phyloP scores from a whole-genome alignment of 2,113 vertebrate species.

The Labeo catla region DNA sequence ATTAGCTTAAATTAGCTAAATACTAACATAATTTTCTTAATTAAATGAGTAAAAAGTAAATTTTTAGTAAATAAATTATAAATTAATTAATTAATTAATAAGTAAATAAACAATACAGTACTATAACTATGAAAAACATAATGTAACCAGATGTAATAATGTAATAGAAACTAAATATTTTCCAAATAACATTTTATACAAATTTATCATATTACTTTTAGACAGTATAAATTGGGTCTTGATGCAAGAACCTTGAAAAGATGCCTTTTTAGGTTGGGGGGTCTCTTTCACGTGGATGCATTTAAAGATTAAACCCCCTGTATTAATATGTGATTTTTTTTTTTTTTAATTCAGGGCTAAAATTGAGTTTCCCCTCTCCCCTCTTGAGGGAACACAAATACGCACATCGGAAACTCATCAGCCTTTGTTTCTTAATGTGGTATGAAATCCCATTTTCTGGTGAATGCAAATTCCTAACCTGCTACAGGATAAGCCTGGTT shows the following conservation, averaged over 20 bases:
- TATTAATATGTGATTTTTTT: conserved; percentile 24
- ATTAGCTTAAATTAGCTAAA: no score
- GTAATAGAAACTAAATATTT: background rate
- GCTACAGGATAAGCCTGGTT: conserved; percentile 50
- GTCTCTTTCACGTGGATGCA: background rate
- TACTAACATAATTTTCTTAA: background rate
- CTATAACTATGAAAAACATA: background rate
- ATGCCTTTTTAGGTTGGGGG: background rate
- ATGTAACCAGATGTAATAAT: no score
- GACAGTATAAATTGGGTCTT: background rate
- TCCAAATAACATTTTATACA: background rate
- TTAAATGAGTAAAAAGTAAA: no score
- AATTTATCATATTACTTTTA: background rate
- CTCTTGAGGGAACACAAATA: conserved; percentile 38
- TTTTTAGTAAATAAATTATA: background rate
- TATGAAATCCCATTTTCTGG: conserved; percentile 66
- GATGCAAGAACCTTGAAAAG: background rate
- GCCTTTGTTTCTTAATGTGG: conserved; percentile 60
- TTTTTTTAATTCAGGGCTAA: background rate
- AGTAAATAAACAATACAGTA: background rate
- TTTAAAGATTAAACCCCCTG: background rate
- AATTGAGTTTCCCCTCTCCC: conserved; percentile 5
- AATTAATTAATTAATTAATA: background rate
- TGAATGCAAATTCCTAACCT: conserved; percentile 55
- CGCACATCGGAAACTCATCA: conserved; percentile 47